Percentiles rank a stretch among this genome's conserved stretches.
Conservation (phyloP, 2,888 invertebrate genomes). For the Alentia gelatinosa region DNA sequence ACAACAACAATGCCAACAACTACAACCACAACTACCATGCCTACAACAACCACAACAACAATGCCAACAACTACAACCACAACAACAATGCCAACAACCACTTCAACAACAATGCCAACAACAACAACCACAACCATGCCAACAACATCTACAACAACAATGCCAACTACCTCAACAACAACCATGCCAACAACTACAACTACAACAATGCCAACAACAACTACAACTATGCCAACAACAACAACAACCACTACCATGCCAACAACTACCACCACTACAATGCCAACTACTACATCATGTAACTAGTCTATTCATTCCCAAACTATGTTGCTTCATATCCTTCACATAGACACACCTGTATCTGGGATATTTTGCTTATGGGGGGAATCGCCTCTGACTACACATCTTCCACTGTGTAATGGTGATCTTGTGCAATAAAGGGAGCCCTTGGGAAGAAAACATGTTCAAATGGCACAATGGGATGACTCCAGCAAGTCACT, state of each 20-base stretch:
- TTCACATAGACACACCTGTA: too few species aligned
- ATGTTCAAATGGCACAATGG: too few species aligned
- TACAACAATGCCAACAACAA: not conserved
- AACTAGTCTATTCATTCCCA: too few species aligned
- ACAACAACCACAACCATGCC: not conserved
- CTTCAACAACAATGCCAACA: not conserved
- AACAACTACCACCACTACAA: not conserved
- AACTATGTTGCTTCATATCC: too few species aligned
- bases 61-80: not conserved
- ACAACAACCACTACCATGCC: not conserved
- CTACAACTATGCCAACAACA: not conserved
- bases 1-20: not conserved
- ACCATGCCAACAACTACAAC: not conserved
- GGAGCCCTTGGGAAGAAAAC: too few species aligned
- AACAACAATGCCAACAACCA: not conserved
- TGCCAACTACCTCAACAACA: not conserved
- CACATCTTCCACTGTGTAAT: too few species aligned
- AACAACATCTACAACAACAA: not conserved
- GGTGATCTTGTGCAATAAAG: too few species aligned
- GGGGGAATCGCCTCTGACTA: too few species aligned
- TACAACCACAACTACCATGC: not conserved
- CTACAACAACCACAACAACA: not conserved
- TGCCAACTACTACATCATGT: not conserved
- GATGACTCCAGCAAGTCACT: too few species aligned
- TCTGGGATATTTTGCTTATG: too few species aligned